These are phyloP conservation scores for Phortica magna DNA, from an alignment of 2,888 invertebrate species.

Conservation along the genomic window DNA sequence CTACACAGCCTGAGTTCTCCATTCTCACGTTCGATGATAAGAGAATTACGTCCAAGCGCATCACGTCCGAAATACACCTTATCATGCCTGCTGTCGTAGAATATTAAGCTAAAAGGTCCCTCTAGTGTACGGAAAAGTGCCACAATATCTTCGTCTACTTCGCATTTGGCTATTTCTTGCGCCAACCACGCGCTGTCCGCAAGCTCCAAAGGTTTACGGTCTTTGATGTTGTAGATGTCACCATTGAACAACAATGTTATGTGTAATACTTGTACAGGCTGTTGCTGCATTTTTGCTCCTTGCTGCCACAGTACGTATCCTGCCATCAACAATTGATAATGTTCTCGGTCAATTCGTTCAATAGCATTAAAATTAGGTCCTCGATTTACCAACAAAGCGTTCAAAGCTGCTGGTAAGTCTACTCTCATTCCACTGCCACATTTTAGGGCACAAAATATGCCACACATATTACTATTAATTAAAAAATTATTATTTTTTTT, in stretches of 20 bases:
- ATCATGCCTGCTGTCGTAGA: conserved; percentile 81
- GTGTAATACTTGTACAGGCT: conserved; percentile 83
- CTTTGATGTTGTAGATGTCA: conserved; percentile 84
- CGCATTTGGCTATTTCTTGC: conserved; percentile 59
- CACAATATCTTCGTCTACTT: conserved; percentile 64
- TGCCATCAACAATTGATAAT: conserved; percentile 56
- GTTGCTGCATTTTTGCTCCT: conserved; percentile 82
- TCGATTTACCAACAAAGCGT: conserved; percentile 50
- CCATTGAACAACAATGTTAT: conserved; percentile 92
- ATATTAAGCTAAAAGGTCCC: conserved; percentile 92
- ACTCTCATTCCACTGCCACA: neutral
- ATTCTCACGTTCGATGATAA: conserved; percentile 81
- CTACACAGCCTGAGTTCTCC: conserved; percentile 57
- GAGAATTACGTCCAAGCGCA: conserved; percentile 89
- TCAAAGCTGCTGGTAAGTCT: neutral
- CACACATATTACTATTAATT: conserved; percentile 7
- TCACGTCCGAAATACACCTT: conserved; percentile 91
- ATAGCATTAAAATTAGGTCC: conserved; percentile 50
- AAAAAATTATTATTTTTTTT: no score
- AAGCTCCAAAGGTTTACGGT: conserved; percentile 66
- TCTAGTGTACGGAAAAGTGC: conserved; percentile 81
- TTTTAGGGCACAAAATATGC: conserved; percentile 23
- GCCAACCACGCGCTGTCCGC: conserved; percentile 58
- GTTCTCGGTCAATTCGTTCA: neutral
- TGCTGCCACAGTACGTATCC: conserved; percentile 91